These are phyloP conservation scores for Hiodon tergisus DNA, from an alignment of 2,113 vertebrate genomes.

Conservation along the genomic window DNA sequence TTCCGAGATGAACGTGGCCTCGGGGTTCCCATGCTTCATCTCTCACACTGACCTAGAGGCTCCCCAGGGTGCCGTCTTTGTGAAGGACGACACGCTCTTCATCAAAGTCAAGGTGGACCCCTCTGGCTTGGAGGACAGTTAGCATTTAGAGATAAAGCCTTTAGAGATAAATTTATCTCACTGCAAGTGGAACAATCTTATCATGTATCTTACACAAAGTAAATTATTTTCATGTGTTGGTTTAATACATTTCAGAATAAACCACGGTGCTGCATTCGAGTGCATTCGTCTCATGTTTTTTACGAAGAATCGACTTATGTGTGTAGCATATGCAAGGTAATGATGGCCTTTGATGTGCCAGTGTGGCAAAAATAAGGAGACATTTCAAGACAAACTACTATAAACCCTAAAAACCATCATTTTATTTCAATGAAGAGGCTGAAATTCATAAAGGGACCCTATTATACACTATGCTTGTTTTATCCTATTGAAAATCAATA, in stretches of 20 bases:
- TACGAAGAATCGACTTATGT: too few species aligned
- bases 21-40: conserved; percentile 73
- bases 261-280: neutral
- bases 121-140: conserved; percentile 73
- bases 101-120: conserved; percentile 79
- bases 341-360: too few species aligned
- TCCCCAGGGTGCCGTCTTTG: conserved; percentile 59
- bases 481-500: too few species aligned
- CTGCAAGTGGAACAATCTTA: neutral
- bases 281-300: neutral
- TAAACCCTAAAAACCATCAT: too few species aligned
- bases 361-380: too few species aligned
- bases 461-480: too few species aligned
- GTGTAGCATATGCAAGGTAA: too few species aligned
- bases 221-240: neutral
- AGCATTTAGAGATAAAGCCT: conserved; percentile 15
- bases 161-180: neutral
- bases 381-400: too few species aligned
- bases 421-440: too few species aligned
- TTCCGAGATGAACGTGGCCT: conserved; percentile 75
- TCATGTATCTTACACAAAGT: too few species aligned
- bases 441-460: too few species aligned
- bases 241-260: neutral
- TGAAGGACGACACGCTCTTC: conserved; percentile 79
- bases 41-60: conserved; percentile 64